Percentiles rank a stretch among this genome's conserved stretches.
Conservation (phyloP, 2,888 invertebrate species). For the Phalera bucephala region DNA sequence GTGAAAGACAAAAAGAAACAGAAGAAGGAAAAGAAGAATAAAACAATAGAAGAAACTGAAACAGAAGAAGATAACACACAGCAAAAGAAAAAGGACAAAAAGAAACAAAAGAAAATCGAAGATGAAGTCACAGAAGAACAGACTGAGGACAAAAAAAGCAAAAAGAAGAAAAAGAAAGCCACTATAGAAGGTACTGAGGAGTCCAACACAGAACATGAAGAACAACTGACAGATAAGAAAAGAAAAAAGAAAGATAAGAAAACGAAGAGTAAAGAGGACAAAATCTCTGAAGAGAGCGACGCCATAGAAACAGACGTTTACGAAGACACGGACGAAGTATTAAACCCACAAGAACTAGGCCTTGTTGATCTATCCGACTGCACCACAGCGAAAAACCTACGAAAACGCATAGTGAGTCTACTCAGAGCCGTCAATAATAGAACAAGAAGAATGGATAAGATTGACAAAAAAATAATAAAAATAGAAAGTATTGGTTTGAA, state of each 20-base stretch:
- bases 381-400: conserved; percentile 47
- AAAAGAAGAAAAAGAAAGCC: conserved; percentile 2
- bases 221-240: conserved; percentile 12
- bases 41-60: conserved; percentile 1
- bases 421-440: conserved; percentile 52
- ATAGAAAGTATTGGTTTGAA: conserved; percentile 58
- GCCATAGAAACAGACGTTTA: conserved; percentile 60
- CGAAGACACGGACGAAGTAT: conserved; percentile 45
- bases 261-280: conserved; percentile 16
- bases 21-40: conserved; percentile 3
- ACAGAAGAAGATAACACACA: conserved; percentile 4
- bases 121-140: conserved; percentile 1
- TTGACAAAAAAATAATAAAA: conserved; percentile 50
- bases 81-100: conserved; percentile 15
- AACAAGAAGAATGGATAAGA: conserved; percentile 37
- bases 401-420: conserved; percentile 50
- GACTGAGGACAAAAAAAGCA: conserved; percentile 1
- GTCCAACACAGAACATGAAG: conserved; percentile 8
- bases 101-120: conserved; percentile 3
- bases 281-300: conserved; percentile 56
- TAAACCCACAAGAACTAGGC: conserved; percentile 51
- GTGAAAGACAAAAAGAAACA: conserved; percentile 15
- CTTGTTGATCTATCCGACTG: conserved; percentile 62
- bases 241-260: conserved; percentile 15
- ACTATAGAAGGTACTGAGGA: conserved; percentile 1